phyloP scores from a whole-genome alignment of 2,888 invertebrate species.

The Rhaphigaster nebulosa region DNA sequence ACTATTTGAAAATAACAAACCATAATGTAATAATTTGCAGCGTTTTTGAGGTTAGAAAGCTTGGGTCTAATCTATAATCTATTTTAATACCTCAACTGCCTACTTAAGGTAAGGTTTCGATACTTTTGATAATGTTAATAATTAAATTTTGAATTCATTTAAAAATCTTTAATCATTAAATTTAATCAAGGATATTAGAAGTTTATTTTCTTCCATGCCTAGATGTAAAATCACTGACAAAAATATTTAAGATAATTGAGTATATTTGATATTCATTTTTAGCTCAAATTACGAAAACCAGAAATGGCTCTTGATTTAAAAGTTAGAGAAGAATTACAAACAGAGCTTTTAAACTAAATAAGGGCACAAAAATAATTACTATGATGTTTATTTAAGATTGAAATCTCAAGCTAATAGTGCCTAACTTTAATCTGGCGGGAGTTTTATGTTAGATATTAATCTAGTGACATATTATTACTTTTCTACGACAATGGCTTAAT shows the following conservation, averaged over 20 bases:
- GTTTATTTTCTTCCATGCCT: too few species aligned
- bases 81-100: too few species aligned
- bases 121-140: too few species aligned
- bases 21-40: too few species aligned
- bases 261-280: background rate
- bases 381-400: background rate
- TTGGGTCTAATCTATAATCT: too few species aligned
- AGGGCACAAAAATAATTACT: background rate
- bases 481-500: background rate
- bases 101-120: too few species aligned
- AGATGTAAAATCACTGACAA: background rate
- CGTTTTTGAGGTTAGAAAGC: too few species aligned
- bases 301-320: background rate
- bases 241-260: background rate
- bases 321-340: background rate
- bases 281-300: background rate
- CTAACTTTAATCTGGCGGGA: background rate
- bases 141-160: too few species aligned
- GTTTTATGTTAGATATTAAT: background rate
- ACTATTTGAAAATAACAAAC: too few species aligned
- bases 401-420: background rate
- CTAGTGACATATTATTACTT: background rate
- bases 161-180: too few species aligned
- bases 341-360: constrained; percentile 6
- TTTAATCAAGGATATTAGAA: too few species aligned